phyloP scores from a whole-genome alignment of 2,888 invertebrate genomes.

The Drosophila prolongata region DNA sequence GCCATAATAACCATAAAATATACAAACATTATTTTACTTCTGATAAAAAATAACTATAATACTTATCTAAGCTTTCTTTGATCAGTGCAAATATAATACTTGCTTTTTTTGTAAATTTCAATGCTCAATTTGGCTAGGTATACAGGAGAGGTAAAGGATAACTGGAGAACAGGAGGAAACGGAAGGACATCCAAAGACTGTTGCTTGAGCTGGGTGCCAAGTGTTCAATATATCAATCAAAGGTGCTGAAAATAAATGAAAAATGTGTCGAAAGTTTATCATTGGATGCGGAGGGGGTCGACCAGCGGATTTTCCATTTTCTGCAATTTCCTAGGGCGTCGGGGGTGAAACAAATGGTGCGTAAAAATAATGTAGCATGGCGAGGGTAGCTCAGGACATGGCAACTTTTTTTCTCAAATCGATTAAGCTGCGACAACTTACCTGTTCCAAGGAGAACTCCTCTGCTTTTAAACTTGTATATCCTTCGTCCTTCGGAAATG shows the following conservation, averaged over 20 bases:
- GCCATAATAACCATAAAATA: too few species aligned
- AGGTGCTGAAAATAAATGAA: conserved; percentile 82
- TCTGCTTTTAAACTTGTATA: not conserved
- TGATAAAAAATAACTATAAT: too few species aligned
- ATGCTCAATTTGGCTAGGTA: not conserved
- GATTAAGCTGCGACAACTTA: conserved; percentile 74
- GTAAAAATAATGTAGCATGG: conserved; percentile 68
- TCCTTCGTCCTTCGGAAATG: conserved; percentile 45
- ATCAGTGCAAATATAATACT: too few species aligned
- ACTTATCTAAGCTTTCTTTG: not conserved
- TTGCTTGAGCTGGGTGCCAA: conserved; percentile 70
- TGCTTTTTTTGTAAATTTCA: not conserved
- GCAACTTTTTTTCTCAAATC: conserved; percentile 76
- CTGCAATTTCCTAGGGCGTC: conserved; percentile 48
- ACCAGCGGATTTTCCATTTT: conserved; percentile 43
- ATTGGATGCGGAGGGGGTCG: conserved; percentile 52
- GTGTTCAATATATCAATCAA: conserved; percentile 82
- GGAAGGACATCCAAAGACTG: conserved; percentile 48
- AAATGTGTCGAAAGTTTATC: conserved; percentile 82
- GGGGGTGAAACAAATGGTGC: conserved; percentile 64
- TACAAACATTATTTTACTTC: too few species aligned
- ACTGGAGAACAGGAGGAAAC: conserved; percentile 8
- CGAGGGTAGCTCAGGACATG: conserved; percentile 52
- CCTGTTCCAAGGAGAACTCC: conserved; percentile 33
- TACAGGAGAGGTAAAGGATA: conserved; percentile 11